These are phyloP conservation scores for Marisa cornuarietis DNA, from an alignment of 1,140 invertebrate species.

Conservation along the genomic window DNA sequence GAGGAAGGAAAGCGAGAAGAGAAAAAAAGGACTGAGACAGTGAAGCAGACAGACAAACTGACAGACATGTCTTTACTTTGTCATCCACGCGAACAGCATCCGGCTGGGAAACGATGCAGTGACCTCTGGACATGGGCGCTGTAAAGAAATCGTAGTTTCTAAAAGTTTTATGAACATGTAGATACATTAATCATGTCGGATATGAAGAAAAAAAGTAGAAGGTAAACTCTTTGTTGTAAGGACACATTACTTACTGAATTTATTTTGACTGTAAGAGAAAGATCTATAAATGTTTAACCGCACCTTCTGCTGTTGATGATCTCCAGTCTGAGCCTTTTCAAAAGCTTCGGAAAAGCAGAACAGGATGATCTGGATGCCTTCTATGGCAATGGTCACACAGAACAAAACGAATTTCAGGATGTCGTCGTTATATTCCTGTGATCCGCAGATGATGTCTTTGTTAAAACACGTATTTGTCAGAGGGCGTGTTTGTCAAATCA, in stretches of 20 bases:
- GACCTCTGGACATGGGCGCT: slow-evolving; percentile 88
- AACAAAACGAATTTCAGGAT: slow-evolving; percentile 1
- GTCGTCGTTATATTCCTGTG: neutral
- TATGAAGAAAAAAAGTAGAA: no score
- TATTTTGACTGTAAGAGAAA: no score
- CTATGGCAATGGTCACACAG: neutral
- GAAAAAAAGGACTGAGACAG: neutral
- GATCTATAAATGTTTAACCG: no score
- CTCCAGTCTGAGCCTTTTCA: no score
- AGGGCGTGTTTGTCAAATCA: no score
- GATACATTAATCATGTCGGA: no score
- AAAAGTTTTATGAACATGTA: neutral
- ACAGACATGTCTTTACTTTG: slow-evolving; percentile 64
- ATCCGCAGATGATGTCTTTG: no score
- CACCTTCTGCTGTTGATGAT: no score
- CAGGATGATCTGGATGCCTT: neutral
- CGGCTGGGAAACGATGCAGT: slow-evolving; percentile 85
- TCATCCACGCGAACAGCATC: slow-evolving; percentile 92
- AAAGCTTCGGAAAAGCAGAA: slow-evolving; percentile 17
- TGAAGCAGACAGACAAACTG: neutral
- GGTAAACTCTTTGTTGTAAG: no score
- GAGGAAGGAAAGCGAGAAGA: neutral
- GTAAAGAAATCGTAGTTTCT: slow-evolving; percentile 42
- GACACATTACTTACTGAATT: no score
- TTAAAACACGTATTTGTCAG: no score